phyloP scores from a whole-genome alignment of 2,113 vertebrate species.

The Lasiurus borealis region DNA sequence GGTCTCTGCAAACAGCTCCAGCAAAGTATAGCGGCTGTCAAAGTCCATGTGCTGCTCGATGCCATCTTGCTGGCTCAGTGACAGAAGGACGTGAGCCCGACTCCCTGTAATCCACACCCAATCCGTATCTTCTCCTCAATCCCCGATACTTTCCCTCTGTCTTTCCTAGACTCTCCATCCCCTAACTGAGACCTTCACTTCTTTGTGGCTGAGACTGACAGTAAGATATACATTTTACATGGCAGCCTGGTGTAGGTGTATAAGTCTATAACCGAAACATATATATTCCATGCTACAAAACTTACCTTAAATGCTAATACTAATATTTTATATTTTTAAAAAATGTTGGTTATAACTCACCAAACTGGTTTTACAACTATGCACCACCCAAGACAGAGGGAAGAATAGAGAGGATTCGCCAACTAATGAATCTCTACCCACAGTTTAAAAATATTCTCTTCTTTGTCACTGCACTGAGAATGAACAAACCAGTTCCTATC shows the following conservation, averaged over 20 bases:
- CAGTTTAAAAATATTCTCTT: slow-evolving; percentile 24
- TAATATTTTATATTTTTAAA: background rate
- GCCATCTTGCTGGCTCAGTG: slow-evolving; percentile 96
- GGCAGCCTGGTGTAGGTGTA: background rate
- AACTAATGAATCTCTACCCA: slow-evolving; percentile 44
- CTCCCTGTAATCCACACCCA: slow-evolving; percentile 88
- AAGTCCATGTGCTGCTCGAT: slow-evolving; percentile 98
- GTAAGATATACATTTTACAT: background rate
- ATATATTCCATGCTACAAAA: background rate
- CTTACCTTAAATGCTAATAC: background rate
- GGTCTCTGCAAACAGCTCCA: slow-evolving; percentile 97
- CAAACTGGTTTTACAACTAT: slow-evolving; percentile 17
- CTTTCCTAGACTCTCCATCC: background rate
- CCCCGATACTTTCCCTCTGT: background rate
- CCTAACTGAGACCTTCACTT: background rate
- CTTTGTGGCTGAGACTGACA: background rate
- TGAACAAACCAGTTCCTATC: background rate
- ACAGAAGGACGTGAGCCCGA: slow-evolving; percentile 93
- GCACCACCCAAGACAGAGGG: too few species aligned
- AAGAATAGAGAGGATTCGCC: too few species aligned
- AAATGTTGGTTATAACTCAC: background rate
- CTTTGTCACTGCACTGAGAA: background rate
- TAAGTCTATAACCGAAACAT: background rate
- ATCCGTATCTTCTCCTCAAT: slow-evolving; percentile 5
- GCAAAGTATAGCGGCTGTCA: slow-evolving; percentile 95